Conservation (phyloP, 2,797 vertebrate species). For the Mormyrops attenuatus region DNA sequence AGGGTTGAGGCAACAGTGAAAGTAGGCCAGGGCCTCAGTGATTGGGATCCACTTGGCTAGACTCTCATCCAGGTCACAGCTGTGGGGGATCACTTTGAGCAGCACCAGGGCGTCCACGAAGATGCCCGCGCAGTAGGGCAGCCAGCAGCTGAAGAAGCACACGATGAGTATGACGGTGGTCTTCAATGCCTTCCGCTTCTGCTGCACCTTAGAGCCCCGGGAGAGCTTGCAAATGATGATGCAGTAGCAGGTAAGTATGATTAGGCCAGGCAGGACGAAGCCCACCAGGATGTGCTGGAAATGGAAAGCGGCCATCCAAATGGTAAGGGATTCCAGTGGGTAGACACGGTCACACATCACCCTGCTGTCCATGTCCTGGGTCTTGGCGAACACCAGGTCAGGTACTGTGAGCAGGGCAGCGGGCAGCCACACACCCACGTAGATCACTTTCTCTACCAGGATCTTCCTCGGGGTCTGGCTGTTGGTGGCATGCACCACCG, state of each 20-base stretch:
- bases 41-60: slow-evolving; percentile 84
- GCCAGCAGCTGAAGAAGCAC: slow-evolving; percentile 92
- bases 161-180: slow-evolving; percentile 91
- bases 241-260: slow-evolving; percentile 92
- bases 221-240: slow-evolving; percentile 89
- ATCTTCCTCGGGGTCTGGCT: slow-evolving; percentile 80
- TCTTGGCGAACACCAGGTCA: slow-evolving; percentile 79
- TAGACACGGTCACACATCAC: slow-evolving; percentile 79
- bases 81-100: slow-evolving; percentile 63
- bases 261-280: slow-evolving; percentile 82
- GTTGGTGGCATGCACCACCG: slow-evolving; percentile 89
- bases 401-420: slow-evolving; percentile 83
- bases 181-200: slow-evolving; percentile 92
- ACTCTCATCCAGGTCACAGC: slow-evolving; percentile 67
- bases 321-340: slow-evolving; percentile 47
- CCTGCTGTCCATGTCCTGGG: slow-evolving; percentile 45
- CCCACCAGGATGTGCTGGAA: slow-evolving; percentile 92
- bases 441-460: slow-evolving; percentile 80
- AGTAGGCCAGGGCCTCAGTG: slow-evolving; percentile 87
- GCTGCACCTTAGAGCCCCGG: slow-evolving; percentile 75
- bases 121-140: slow-evolving; percentile 85
- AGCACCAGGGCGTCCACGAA: slow-evolving; percentile 78
- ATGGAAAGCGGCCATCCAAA: slow-evolving; percentile 76
- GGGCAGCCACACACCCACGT: slow-evolving; percentile 88
- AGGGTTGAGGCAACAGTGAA: slow-evolving; percentile 97